These are phyloP conservation scores for Naso thynnoides DNA, from an alignment of 2,797 vertebrate genomes.

Conservation along the genomic window DNA sequence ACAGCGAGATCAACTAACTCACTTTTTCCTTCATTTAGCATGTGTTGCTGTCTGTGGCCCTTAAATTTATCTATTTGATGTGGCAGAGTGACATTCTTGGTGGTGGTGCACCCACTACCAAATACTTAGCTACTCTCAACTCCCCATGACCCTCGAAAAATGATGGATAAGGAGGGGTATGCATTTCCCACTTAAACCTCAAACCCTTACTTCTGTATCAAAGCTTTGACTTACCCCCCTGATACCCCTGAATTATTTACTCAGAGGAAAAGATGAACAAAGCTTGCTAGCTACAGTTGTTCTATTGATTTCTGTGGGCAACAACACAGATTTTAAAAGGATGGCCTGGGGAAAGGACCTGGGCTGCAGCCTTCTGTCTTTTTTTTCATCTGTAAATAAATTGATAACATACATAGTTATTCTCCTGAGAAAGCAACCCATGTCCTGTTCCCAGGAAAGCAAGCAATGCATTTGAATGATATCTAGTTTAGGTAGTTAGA, in stretches of 20 bases:
- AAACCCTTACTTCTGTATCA: constrained; percentile 71
- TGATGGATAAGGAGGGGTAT: constrained; percentile 28
- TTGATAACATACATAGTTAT: constrained; percentile 69
- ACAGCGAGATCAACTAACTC: constrained; percentile 17
- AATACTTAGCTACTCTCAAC: constrained; percentile 43
- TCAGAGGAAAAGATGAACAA: constrained; percentile 76
- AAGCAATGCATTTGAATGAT: constrained; percentile 57
- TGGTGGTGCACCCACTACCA: constrained; percentile 28
- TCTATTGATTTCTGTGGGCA: constrained; percentile 78
- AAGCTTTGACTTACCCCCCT: constrained; percentile 66
- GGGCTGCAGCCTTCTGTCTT: constrained; percentile 45
- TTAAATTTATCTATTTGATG: constrained; percentile 57
- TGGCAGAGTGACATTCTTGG: constrained; percentile 45
- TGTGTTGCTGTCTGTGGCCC: constrained; percentile 39
- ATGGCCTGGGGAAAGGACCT: constrained; percentile 66
- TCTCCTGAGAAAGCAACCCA: constrained; percentile 61
- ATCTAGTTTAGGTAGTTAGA: constrained; percentile 42
- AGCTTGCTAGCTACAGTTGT: constrained; percentile 73
- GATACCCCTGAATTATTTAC: constrained; percentile 80
- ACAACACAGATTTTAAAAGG: constrained; percentile 76
- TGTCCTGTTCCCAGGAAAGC: constrained; percentile 62
- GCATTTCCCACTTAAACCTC: constrained; percentile 46
- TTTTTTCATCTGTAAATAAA: constrained; percentile 69
- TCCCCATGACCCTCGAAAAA: constrained; percentile 27
- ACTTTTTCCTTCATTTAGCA: constrained; percentile 31